Evolutionary conservation across 92 coral and sea anemone species (phyloP).

Genomic region (Siderastrea siderea): DNA sequence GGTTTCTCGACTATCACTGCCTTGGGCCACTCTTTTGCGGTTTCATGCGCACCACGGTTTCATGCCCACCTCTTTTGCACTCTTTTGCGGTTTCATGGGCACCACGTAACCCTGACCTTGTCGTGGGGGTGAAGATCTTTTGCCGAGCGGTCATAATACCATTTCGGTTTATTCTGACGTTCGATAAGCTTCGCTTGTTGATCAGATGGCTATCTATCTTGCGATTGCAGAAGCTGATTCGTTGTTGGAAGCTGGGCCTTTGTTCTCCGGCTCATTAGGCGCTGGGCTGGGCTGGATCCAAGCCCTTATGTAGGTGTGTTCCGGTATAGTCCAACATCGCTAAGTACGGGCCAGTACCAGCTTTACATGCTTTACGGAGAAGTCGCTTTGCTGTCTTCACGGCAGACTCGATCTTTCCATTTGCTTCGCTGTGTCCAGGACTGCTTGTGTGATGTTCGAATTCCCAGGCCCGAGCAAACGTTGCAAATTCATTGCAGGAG

Average conservation of each 20-base stretch:
- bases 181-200: background rate
- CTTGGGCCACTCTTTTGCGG: conserved; percentile 9
- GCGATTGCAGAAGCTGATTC: background rate
- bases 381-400: conserved; percentile 63
- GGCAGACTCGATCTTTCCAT: conserved; percentile 55
- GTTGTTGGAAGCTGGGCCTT: conserved; percentile 24
- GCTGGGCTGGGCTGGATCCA: conserved; percentile 24
- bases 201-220: background rate
- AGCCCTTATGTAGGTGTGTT: conserved; percentile 55
- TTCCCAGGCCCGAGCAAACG: conserved; percentile 46
- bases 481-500: conserved; percentile 21
- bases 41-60: conserved; percentile 14
- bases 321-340: conserved; percentile 33
- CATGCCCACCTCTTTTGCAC: no score
- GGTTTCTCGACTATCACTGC: background rate
- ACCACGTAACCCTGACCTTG: conserved; percentile 21
- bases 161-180: conserved; percentile 16
- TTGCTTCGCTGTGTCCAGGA: conserved; percentile 58
- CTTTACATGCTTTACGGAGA: conserved; percentile 30
- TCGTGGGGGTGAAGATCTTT: conserved; percentile 3
- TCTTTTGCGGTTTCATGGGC: conserved; percentile 17
- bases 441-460: conserved; percentile 59
- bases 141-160: conserved; percentile 8
- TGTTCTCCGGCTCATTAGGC: conserved; percentile 32
- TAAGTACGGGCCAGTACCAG: conserved; percentile 41